Percentiles rank a stretch among this genome's conserved stretches.
Evolutionary conservation across 2,888 invertebrate genomes (phyloP).

Genomic region (Melanotus villosus): DNA sequence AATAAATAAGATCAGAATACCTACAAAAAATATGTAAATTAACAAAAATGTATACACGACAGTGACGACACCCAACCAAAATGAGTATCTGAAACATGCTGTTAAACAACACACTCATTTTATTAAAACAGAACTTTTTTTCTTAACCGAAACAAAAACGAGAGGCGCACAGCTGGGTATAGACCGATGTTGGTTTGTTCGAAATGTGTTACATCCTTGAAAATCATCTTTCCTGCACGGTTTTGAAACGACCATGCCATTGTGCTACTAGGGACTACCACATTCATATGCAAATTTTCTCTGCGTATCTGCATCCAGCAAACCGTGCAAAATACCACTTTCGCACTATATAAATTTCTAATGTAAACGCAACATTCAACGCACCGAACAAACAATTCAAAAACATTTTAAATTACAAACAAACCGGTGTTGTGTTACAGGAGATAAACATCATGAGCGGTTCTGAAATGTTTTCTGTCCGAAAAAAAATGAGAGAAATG

Average conservation of each 20-base stretch:
- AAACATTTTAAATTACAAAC: constrained; percentile 10
- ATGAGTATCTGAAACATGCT: too few relatives aligned
- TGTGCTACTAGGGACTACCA: constrained; percentile 25
- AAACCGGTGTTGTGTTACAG: background rate
- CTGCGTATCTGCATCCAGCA: constrained; percentile 39
- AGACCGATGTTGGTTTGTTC: constrained; percentile 9
- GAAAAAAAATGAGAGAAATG: background rate
- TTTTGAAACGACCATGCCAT: constrained; percentile 35
- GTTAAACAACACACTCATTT: too few relatives aligned
- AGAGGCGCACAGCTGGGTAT: constrained; percentile 3
- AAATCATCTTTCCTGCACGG: constrained; percentile 26
- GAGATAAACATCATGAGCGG: background rate
- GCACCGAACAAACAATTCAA: background rate
- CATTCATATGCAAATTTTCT: constrained; percentile 42
- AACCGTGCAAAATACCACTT: constrained; percentile 39
- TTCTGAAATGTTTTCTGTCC: background rate
- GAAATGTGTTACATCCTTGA: constrained; percentile 37
- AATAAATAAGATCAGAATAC: too few relatives aligned
- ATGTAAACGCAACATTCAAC: constrained; percentile 20
- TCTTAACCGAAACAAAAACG: background rate
- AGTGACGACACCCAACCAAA: too few relatives aligned
- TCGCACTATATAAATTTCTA: constrained; percentile 39
- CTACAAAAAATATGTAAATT: too few relatives aligned
- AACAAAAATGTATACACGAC: too few relatives aligned
- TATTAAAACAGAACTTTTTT: background rate